Conservation (phyloP, 2,113 vertebrate genomes). For the Notothenia rossii region DNA sequence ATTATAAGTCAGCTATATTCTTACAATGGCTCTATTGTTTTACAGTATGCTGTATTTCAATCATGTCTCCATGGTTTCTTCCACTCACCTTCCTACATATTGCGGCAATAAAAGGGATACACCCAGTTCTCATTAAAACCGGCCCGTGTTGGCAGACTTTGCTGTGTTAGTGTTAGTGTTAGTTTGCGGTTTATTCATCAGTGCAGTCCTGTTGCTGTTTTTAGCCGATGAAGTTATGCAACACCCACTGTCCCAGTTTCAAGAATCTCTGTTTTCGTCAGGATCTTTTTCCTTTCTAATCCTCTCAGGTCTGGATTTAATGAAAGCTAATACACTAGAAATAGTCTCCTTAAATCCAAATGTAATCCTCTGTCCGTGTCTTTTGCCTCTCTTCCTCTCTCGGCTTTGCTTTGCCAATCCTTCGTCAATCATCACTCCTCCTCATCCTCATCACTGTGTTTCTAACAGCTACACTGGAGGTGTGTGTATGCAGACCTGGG, state of each 20-base stretch:
- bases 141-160: constrained; percentile 14
- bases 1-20: background rate
- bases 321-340: background rate
- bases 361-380: background rate
- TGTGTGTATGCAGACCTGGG: constrained; percentile 50
- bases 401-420: background rate
- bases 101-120: constrained; percentile 40
- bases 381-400: background rate
- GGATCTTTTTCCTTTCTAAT: constrained; percentile 11
- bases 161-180: background rate
- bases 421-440: constrained; percentile 22
- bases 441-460: constrained; percentile 8
- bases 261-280: constrained; percentile 1
- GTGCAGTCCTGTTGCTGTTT: constrained; percentile 43
- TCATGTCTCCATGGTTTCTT: constrained; percentile 17
- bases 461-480: constrained; percentile 54
- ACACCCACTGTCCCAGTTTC: constrained; percentile 59
- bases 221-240: constrained; percentile 23
- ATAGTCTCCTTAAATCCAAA: background rate
- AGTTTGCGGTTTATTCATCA: constrained; percentile 44
- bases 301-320: background rate
- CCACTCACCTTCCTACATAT: constrained; percentile 3
- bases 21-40: constrained; percentile 14
- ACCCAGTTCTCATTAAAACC: constrained; percentile 56
- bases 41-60: background rate